Evolutionary conservation across 2,888 invertebrate species (phyloP).

Genomic region (Heliconius hortense): DNA sequence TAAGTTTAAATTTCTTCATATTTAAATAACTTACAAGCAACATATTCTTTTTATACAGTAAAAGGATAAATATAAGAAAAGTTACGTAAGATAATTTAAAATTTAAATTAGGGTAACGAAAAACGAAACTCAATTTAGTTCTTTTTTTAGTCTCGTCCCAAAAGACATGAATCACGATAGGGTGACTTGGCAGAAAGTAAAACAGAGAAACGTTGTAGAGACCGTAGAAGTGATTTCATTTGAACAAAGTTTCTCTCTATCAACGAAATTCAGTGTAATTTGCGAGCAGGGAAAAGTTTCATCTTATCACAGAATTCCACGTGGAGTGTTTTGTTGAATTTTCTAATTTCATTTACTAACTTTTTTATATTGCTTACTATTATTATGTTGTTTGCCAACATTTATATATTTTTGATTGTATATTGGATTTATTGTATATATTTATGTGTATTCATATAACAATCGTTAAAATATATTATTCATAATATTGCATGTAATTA

Average conservation of each 20-base stretch:
- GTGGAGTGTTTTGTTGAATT: conserved; percentile 76
- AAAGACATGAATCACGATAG: conserved; percentile 55
- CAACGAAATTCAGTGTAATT: conserved; percentile 78
- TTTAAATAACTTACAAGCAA: background rate
- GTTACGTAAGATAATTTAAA: conserved; percentile 43
- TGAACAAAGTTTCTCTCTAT: conserved; percentile 76
- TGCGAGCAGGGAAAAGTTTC: conserved; percentile 74
- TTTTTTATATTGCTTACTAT: conserved; percentile 37
- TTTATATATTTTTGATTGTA: background rate
- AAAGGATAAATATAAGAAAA: conserved; percentile 22
- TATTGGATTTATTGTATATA: background rate
- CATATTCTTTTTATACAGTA: conserved; percentile 10
- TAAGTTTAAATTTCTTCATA: too few species aligned
- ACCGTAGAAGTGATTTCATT: conserved; percentile 75
- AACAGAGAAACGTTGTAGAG: conserved; percentile 66
- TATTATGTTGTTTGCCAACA: conserved; percentile 2
- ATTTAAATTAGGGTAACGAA: conserved; percentile 47
- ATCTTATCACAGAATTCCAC: conserved; percentile 79
- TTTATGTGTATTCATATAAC: background rate
- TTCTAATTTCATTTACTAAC: conserved; percentile 65
- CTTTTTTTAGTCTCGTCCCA: conserved; percentile 50
- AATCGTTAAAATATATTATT: background rate
- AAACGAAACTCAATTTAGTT: conserved; percentile 48
- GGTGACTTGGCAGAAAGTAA: conserved; percentile 62
- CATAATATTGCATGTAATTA: background rate